phyloP scores from a whole-genome alignment of 2,113 vertebrate genomes.

The Cynopterus brachyotis region DNA sequence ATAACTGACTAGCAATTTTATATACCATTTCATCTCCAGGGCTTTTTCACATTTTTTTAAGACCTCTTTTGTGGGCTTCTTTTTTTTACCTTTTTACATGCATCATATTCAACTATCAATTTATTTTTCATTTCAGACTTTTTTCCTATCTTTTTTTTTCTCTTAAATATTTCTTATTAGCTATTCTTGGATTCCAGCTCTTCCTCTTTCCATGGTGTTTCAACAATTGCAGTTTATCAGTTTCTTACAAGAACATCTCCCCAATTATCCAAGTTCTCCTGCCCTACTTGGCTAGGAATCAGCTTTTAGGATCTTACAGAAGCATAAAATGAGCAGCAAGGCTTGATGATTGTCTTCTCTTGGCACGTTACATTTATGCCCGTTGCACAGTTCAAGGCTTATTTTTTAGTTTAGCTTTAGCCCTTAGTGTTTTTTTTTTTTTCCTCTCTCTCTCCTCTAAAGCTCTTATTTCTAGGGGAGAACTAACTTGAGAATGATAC shows the following conservation, averaged over 20 bases:
- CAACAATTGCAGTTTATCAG: neutral
- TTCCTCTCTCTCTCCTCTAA: too few relatives aligned
- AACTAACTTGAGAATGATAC: neutral
- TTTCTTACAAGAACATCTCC: neutral
- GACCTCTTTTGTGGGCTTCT: conserved; percentile 25
- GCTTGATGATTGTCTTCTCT: neutral
- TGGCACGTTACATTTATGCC: neutral
- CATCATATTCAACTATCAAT: neutral
- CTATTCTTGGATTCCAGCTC: neutral
- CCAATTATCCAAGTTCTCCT: neutral
- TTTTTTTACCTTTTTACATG: neutral
- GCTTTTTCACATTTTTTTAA: conserved; percentile 45
- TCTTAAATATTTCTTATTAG: neutral
- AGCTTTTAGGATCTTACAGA: neutral
- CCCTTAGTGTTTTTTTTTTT: neutral
- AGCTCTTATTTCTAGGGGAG: neutral
- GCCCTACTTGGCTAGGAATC: neutral
- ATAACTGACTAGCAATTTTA: conserved; percentile 67
- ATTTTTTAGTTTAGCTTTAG: neutral
- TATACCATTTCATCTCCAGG: conserved; percentile 52
- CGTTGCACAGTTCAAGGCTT: neutral
- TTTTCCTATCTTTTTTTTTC: neutral
- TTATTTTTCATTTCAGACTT: conserved; percentile 53
- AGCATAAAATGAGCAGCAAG: neutral
- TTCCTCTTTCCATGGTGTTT: neutral